These are phyloP conservation scores for Chrysochloris asiatica DNA, from an alignment of 2,113 vertebrate genomes.

Conservation along the genomic window DNA sequence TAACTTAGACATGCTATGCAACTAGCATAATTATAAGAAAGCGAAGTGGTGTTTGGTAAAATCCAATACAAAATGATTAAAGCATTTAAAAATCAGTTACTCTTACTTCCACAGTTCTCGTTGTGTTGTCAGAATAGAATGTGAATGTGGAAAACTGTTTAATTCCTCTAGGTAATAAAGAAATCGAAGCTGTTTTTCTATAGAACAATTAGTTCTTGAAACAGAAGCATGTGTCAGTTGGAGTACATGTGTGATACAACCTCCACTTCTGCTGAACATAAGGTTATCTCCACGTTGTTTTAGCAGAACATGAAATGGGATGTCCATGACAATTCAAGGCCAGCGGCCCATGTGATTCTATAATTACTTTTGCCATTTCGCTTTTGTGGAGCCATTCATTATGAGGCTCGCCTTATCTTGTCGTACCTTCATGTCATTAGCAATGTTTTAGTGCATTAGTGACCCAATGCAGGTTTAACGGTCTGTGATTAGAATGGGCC, in stretches of 20 bases:
- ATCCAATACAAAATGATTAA: slow-evolving; percentile 74
- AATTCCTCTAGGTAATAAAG: slow-evolving; percentile 79
- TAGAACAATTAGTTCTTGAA: slow-evolving; percentile 57
- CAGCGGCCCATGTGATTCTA: slow-evolving; percentile 72
- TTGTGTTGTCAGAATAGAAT: slow-evolving; percentile 41
- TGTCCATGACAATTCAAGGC: slow-evolving; percentile 77
- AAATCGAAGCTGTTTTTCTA: slow-evolving; percentile 35
- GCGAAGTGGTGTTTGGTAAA: slow-evolving; percentile 70
- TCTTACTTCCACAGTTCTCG: slow-evolving; percentile 64
- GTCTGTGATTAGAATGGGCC: slow-evolving; percentile 79
- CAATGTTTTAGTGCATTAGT: slow-evolving; percentile 82
- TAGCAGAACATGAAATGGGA: slow-evolving; percentile 74
- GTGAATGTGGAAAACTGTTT: slow-evolving; percentile 48
- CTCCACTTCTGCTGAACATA: slow-evolving; percentile 56
- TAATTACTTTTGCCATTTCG: slow-evolving; percentile 84
- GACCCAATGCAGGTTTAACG: slow-evolving; percentile 79
- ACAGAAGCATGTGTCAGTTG: slow-evolving; percentile 75
- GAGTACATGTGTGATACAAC: slow-evolving; percentile 47
- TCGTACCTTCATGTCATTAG: slow-evolving; percentile 83
- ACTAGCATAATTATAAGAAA: too few species aligned
- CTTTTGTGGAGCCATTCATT: slow-evolving; percentile 82
- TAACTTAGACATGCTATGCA: too few species aligned
- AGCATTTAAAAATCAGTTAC: slow-evolving; percentile 72
- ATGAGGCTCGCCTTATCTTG: slow-evolving; percentile 86
- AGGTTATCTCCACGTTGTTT: slow-evolving; percentile 85